Conservation (phyloP, 1,140 invertebrate genomes). For the Lepidurus packardi region DNA sequence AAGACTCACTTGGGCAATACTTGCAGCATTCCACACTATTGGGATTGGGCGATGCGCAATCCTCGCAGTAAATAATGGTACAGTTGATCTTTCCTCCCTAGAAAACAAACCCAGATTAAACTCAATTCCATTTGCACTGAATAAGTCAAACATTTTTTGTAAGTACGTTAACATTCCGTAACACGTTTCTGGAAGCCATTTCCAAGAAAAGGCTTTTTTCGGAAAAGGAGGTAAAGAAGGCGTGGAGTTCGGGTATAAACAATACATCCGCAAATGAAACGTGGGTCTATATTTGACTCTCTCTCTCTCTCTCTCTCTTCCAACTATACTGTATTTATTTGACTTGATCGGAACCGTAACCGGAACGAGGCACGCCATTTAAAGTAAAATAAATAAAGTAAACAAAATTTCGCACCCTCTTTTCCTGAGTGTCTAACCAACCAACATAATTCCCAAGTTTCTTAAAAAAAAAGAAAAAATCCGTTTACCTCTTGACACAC, state of each 20-base stretch:
- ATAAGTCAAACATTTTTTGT: not conserved
- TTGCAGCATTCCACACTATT: constrained; percentile 34
- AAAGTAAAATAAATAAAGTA: too few relatives aligned
- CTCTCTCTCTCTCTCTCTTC: not conserved
- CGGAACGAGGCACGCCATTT: not conserved
- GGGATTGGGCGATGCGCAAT: constrained; percentile 30
- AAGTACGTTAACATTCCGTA: not conserved
- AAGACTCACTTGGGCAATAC: constrained; percentile 32
- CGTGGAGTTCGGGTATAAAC: too few relatives aligned
- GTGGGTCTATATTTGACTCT: not conserved
- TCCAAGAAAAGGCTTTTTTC: too few relatives aligned
- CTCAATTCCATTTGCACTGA: not conserved
- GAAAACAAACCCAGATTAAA: not conserved
- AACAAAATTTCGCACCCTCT: too few relatives aligned
- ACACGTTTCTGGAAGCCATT: not conserved
- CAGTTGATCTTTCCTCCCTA: constrained; percentile 35
- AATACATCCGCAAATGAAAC: too few relatives aligned
- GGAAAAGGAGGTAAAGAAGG: too few relatives aligned
- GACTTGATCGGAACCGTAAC: not conserved
- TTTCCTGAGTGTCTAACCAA: not conserved
- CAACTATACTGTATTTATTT: not conserved
- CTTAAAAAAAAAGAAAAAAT: not conserved
- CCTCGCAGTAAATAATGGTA: constrained; percentile 31
- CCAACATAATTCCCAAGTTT: not conserved
- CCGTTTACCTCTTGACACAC: constrained; percentile 34